Evolutionary conservation across 2,797 vertebrate species (phyloP).

Genomic region (Miichthys miiuy): DNA sequence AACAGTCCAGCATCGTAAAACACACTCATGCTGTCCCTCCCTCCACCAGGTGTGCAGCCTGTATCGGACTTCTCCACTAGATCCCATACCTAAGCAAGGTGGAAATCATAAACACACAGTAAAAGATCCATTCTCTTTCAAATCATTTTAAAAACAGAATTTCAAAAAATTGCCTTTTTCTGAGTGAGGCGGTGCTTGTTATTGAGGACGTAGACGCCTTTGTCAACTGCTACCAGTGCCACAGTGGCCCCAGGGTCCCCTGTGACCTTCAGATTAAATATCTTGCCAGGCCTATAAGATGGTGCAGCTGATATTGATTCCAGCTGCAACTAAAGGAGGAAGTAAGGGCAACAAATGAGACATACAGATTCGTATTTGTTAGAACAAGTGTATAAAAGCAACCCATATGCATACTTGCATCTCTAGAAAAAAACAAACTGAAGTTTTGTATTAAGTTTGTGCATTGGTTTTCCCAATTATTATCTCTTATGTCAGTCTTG

Average conservation of each 20-base stretch:
- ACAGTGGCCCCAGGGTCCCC: conserved; percentile 83
- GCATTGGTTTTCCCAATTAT: too few species aligned
- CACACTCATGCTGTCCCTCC: too few species aligned
- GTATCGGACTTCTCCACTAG: too few species aligned
- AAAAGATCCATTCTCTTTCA: not conserved
- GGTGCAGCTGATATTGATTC: not conserved
- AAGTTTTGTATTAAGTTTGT: too few species aligned
- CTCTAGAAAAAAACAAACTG: too few species aligned
- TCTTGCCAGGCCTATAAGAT: conserved; percentile 63
- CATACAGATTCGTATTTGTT: not conserved
- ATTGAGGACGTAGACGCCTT: conserved; percentile 85
- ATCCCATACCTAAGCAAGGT: too few species aligned
- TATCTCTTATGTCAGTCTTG: not conserved
- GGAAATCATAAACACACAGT: too few species aligned
- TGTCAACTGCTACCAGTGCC: conserved; percentile 90
- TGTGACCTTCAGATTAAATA: conserved; percentile 82
- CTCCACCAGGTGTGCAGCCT: too few species aligned
- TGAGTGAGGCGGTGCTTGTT: too few species aligned
- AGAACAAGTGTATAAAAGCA: too few species aligned
- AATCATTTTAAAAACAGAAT: not conserved
- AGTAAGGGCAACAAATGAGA: not conserved
- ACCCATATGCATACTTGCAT: too few species aligned
- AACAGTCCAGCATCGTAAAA: too few species aligned
- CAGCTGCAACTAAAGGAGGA: conserved; percentile 25
- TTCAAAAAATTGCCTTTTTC: conserved; percentile 19